Conservation (phyloP, 2,797 vertebrate genomes). For the Lophotriccus pileatus region DNA sequence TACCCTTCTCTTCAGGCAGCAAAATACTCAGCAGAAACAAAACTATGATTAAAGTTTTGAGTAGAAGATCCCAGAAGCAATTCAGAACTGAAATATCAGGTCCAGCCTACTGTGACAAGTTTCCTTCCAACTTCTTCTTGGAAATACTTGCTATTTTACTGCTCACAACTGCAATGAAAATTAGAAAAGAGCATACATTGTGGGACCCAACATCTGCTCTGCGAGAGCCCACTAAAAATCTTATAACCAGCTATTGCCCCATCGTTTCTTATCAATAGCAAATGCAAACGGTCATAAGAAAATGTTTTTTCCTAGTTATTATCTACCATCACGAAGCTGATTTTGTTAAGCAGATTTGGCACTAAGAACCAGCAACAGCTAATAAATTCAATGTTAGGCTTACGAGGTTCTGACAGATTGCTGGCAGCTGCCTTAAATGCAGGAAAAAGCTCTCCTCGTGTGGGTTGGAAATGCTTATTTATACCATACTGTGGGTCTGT, state of each 20-base stretch:
- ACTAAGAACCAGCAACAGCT: conserved; percentile 50
- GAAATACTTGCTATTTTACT: neutral
- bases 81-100: neutral
- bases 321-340: conserved; percentile 46
- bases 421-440: conserved; percentile 62
- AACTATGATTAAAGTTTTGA: neutral
- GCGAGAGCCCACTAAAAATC: neutral
- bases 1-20: neutral
- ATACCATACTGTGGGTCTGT: conserved; percentile 64
- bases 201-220: neutral
- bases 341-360: conserved; percentile 61
- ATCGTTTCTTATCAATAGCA: neutral
- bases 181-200: neutral
- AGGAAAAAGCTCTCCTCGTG: conserved; percentile 54
- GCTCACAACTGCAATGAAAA: neutral
- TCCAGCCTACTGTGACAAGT: neutral
- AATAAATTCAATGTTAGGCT: conserved; percentile 64
- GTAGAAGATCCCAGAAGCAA: neutral
- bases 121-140: neutral
- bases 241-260: neutral
- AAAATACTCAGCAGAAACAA: neutral
- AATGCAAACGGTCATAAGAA: neutral
- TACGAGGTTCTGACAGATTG: conserved; percentile 58
- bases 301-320: neutral
- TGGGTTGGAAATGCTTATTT: conserved; percentile 65